These are phyloP conservation scores for Laticauda laticaudata DNA, from an alignment of 2,113 vertebrate species.

Conservation along the genomic window DNA sequence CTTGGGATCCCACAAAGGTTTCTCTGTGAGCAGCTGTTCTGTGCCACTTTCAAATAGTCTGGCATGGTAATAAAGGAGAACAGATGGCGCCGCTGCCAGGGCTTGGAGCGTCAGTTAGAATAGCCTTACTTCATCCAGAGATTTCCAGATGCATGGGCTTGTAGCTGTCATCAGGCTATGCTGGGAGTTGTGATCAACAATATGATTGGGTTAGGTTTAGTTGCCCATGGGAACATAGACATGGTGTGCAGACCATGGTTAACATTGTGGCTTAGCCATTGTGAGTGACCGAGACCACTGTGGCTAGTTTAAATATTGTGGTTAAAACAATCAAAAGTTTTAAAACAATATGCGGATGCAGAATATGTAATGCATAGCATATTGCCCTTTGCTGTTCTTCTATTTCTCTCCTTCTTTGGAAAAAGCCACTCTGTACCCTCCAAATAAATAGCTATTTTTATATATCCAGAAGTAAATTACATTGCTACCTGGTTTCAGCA, in stretches of 20 bases:
- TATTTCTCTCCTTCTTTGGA: background rate
- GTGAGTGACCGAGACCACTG: background rate
- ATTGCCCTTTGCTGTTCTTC: background rate
- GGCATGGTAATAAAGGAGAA: conserved; percentile 13
- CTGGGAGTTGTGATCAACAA: background rate
- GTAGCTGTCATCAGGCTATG: background rate
- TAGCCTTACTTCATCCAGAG: background rate
- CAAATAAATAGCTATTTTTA: background rate
- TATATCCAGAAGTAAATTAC: background rate
- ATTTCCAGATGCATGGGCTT: background rate
- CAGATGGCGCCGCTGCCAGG: conserved; percentile 24
- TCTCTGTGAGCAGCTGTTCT: background rate
- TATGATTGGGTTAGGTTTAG: background rate
- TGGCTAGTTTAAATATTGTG: background rate
- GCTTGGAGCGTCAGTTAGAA: conserved; percentile 23
- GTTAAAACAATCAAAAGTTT: background rate
- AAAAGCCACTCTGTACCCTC: conserved; percentile 5
- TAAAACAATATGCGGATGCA: background rate
- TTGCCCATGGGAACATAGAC: background rate
- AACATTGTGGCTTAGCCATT: background rate
- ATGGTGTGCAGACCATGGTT: background rate
- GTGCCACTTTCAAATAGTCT: conserved; percentile 10
- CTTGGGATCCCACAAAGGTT: background rate
- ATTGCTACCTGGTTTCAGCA: background rate
- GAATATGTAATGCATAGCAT: background rate